Percentiles rank a stretch among this genome's conserved stretches.
Conservation (phyloP, 2,888 invertebrate species). For the Sthenelais limicola region DNA sequence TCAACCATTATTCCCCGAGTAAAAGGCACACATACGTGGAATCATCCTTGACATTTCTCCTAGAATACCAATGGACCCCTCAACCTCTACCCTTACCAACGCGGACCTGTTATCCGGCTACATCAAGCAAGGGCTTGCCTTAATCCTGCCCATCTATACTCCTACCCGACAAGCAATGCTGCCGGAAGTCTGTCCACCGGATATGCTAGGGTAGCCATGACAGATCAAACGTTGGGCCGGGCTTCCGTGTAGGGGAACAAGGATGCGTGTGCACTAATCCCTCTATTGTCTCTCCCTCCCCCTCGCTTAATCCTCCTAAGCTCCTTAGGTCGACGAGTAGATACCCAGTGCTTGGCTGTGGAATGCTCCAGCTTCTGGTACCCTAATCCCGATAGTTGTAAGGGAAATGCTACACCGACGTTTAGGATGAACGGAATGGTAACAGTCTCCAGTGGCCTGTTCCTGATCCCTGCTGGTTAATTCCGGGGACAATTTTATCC, state of each 20-base stretch:
- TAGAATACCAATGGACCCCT: too few species aligned
- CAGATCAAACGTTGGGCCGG: conserved; percentile 34
- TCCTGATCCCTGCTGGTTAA: too few species aligned
- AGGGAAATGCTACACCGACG: too few species aligned
- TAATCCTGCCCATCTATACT: conserved; percentile 4
- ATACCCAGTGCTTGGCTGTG: not conserved
- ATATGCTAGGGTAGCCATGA: conserved; percentile 35
- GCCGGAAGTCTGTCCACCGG: conserved; percentile 36
- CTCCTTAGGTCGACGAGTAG: not conserved
- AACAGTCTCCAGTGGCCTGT: too few species aligned
- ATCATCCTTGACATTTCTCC: too few species aligned
- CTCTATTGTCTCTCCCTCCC: not conserved
- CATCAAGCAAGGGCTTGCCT: conserved; percentile 28
- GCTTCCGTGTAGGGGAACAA: not conserved
- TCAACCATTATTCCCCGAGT: too few species aligned
- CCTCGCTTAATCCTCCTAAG: conserved; percentile 1
- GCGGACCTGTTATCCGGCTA: too few species aligned
- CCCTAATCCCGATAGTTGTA: not conserved
- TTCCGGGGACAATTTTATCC: too few species aligned
- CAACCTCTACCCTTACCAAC: too few species aligned
- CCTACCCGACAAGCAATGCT: conserved; percentile 18
- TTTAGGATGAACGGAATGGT: too few species aligned
- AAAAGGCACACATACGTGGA: too few species aligned
- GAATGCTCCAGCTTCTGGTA: conserved; percentile 2
- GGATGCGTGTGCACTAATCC: conserved; percentile 25